Evolutionary conservation across 1,140 invertebrate genomes (phyloP), one percentile per base, ranked within the genome.

Genomic region (Drosophila punjabiensis): DNA sequence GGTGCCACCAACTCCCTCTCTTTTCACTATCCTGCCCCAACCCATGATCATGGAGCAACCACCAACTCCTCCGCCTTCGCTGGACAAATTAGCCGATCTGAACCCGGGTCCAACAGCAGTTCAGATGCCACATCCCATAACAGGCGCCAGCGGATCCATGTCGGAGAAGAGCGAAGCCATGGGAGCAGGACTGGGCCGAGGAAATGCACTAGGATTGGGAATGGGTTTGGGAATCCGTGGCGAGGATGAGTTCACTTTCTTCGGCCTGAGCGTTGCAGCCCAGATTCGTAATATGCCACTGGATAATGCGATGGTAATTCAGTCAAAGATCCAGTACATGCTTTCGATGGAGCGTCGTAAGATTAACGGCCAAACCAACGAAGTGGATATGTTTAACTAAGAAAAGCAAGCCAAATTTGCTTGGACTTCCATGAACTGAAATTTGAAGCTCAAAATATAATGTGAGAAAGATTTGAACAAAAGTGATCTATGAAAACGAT

Each of bases 221-320:
- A 14, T 68, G 18, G 48, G 33, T 28, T 14, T 55, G 8, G 56
- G 33, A 32, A 18, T 66, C 48, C 77, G 76, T 4, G 56, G 35
- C 14, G 82, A 82, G 8, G 87, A 89, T 55, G 86, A 89, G 43
- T 89, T 89, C 24, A 82, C 75, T 16, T 89, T 58, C 50, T 89
- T 89, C n/a, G 86, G 86, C 3, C 33, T 89, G 1, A 90, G 82
- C 35, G 82, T 89, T 11, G 86, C 71, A 4, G 86, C 86, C 4
- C 86, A 89, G 30, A 55, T 89, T 7, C 70, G 86, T 3, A 86
- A 70, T 39, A 90, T 89, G 86, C 86, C 86, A 0, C 43, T 89
- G 3, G 52, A 66, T 28, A 86, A 64, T 71, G 82, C 86, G 0
- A 82, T 89, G 86, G 43, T 80, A 14, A 86, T 89, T 79, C 86